Evolutionary conservation across 2,888 invertebrate genomes (phyloP).

Genomic region (Idaea straminata): DNA sequence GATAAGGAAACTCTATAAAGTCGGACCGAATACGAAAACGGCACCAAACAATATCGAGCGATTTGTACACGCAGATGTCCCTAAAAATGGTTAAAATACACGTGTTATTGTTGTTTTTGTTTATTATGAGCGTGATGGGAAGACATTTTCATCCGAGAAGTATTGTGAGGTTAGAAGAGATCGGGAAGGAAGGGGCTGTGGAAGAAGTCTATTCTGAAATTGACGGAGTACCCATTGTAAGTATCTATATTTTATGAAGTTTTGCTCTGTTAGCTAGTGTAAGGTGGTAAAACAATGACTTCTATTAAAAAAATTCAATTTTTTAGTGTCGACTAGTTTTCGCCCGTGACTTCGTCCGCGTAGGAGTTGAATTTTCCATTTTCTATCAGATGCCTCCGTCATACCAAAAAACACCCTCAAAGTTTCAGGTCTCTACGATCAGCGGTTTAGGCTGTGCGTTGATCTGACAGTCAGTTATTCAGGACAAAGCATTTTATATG

Average conservation of each 20-base stretch:
- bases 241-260: slow-evolving; percentile 21
- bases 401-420: no score
- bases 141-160: slow-evolving; percentile 50
- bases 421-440: no score
- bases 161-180: slow-evolving; percentile 24
- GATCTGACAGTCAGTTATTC: no score
- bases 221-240: slow-evolving; percentile 46
- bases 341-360: no score
- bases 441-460: no score
- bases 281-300: background rate
- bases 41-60: background rate
- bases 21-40: background rate
- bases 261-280: no score
- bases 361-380: no score
- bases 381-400: no score
- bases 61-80: background rate
- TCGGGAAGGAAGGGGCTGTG: slow-evolving; percentile 15
- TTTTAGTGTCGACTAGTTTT: no score
- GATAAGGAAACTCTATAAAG: background rate
- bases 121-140: slow-evolving; percentile 31
- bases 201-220: slow-evolving; percentile 26
- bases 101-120: slow-evolving; percentile 27
- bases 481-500: no score
- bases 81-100: background rate
- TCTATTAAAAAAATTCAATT: slow-evolving; percentile 4